Evolutionary conservation across 2,113 vertebrate genomes (phyloP), one percentile per base, ranked within the genome.

Genomic region (Myotis davidii): DNA sequence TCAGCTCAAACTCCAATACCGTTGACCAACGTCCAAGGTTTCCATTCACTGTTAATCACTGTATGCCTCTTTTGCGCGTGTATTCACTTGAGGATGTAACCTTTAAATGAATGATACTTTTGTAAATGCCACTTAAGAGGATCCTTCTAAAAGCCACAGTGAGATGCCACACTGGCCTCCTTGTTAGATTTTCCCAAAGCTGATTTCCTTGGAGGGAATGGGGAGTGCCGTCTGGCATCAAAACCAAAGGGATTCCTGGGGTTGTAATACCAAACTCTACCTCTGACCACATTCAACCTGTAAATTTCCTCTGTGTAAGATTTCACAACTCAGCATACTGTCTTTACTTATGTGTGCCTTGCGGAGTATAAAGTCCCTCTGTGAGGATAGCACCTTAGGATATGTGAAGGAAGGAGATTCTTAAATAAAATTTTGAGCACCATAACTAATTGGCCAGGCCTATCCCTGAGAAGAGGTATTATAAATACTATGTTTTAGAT

Each of bases 91-190:
- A 94, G 42, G 73, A 95, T 95, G 50, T 61, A 59, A 94, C 37
- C 64, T 96, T 94, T 64, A 83, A 93, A 96, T 97, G 92, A 97
- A 96, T 90, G 77, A 45, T n/a, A 81, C 82, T 92, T 96, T 96
- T 96, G 77, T 96, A 92, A 95, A 95, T 67, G 79, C 61, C 97
- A 97, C 96, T 97, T 97, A 96, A 93, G 94, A 90, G 34, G 42
- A 91, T 72, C 94, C 88, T 85, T 95, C 91, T 94, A 84, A 93
- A 96, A 97, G 67, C 92, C 92, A 90, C 88, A 85, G 72, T 65
- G 88, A 96, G 96, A 82, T 77, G 88, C 72, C 90, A 90, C 29
- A 69, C 86, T 94, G 83, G 77, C n/a, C 50, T 92, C 85, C 90
- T 92, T 96, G 85, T 96, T 96, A 84, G 67, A 34, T 69, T 94